These are phyloP conservation scores for Temnothorax unifasciatus DNA, from an alignment of 2,888 invertebrate genomes.

Conservation along the genomic window DNA sequence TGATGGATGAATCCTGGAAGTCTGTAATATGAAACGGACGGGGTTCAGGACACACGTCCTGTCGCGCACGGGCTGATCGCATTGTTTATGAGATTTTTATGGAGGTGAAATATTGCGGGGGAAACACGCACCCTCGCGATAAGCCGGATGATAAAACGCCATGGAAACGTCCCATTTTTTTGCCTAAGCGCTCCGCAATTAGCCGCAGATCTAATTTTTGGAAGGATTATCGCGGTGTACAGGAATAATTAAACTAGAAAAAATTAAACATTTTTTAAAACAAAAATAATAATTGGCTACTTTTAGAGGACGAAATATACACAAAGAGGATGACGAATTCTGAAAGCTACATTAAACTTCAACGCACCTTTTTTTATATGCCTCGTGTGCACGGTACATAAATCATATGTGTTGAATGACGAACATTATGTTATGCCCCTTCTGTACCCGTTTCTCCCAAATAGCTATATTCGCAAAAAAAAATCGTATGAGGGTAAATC, in stretches of 20 bases:
- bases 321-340: no score
- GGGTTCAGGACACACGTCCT: constrained; percentile 44
- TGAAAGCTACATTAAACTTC: not conserved
- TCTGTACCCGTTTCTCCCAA: not conserved
- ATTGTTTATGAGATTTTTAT: constrained; percentile 83
- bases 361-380: not conserved
- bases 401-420: not conserved
- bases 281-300: not conserved
- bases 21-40: constrained; percentile 79
- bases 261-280: not conserved
- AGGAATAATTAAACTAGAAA: not conserved
- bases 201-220: constrained; percentile 16
- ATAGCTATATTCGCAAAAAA: constrained; percentile 4
- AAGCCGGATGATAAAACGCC: constrained; percentile 73
- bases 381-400: not conserved
- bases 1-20: constrained; percentile 81
- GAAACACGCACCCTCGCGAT: constrained; percentile 67
- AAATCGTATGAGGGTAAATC: constrained; percentile 36
- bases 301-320: not conserved
- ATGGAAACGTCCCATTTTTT: constrained; percentile 46
- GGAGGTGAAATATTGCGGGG: constrained; percentile 77
- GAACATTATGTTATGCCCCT: not conserved
- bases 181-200: constrained; percentile 51
- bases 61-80: constrained; percentile 71
- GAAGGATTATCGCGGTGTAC: not conserved